Base-by-base conservation (phyloP, 1,140 invertebrate genomes). In the Drosophila parabipectinata region DNA sequence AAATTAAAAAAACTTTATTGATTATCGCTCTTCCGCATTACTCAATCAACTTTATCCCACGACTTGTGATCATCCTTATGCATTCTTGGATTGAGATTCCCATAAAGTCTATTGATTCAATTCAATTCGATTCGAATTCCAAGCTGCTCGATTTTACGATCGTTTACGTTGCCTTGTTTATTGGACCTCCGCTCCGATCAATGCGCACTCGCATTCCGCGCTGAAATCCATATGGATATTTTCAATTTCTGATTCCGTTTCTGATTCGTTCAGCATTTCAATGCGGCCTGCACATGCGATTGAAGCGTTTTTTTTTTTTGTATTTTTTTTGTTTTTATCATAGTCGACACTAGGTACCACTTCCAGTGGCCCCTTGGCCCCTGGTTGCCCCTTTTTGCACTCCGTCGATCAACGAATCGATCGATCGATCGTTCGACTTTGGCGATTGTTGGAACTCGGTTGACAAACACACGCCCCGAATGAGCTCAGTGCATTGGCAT, bases 401-500 rank as follows among this genome's bases (percentile, higher is more conserved):
- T 32, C 34, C 26, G 21, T 15, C 67, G 60, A 54, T 37, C 45
- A 34, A 53, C 53, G 54, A 34, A 39, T 57, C 63, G 48, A 62
- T 50, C 81, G 63, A 68, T 67, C 63, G 59, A 10, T 26, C 34
- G 66, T 62, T 24, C 76, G 75, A 79, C 75, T 63, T 78, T 62
- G 55, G 76, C 78, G 78, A 55, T 72, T 72, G 66, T 45, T 72
- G 79, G 58, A 79, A 80, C 78, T 83, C 79, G 69, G 63, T 79
- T 79, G 79, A 80, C 78, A 80, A 77, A 80, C 50, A 77, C 80
- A 83, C 75, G 63, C 57, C 71, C 39, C 67, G 63, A 81, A 85
- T 85, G 81, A 85, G 81, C 81, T 85, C 81, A 85, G 78, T 87
- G 82, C 83, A 88, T 63, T 82, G 82, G 82, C 83, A 87, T 87